Conservation (phyloP, 2,888 invertebrate species). For the Athalia circularis region DNA sequence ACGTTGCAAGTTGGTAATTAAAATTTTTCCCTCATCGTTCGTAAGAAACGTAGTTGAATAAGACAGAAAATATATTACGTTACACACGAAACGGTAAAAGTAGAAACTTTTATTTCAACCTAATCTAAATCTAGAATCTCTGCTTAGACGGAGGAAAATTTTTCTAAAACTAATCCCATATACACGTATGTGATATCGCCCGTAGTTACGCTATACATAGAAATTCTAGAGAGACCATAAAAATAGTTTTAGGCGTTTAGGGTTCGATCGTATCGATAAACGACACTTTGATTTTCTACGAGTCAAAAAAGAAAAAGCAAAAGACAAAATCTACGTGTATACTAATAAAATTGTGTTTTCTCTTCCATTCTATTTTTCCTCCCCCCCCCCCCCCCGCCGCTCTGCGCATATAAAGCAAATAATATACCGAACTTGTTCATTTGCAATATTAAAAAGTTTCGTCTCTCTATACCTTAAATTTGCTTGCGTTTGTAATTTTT, state of each 20-base stretch:
- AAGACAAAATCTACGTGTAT: background rate
- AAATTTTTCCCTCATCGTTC: background rate
- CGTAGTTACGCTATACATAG: background rate
- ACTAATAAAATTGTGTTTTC: background rate
- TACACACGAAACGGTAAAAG: conserved; percentile 5
- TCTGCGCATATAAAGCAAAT: background rate
- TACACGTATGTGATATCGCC: background rate
- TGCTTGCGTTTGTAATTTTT: conserved; percentile 45
- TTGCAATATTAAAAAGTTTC: conserved; percentile 56
- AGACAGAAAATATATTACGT: background rate
- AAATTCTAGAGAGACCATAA: background rate
- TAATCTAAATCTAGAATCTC: conserved; percentile 53
- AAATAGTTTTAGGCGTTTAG: background rate
- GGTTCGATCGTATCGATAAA: conserved; percentile 21
- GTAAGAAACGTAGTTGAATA: background rate
- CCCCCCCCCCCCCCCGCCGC: background rate
- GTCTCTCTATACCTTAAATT: conserved; percentile 20
- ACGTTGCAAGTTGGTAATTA: background rate
- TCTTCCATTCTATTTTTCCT: background rate
- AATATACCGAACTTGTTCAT: conserved; percentile 51
- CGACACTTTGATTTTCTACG: conserved; percentile 32
- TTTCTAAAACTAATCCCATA: conserved; percentile 46
- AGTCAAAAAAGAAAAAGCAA: background rate
- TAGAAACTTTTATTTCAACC: conserved; percentile 41
- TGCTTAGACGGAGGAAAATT: conserved; percentile 53